These are phyloP conservation scores for Temnothorax nylanderi DNA, from an alignment of 1,140 invertebrate species.

Conservation along the genomic window DNA sequence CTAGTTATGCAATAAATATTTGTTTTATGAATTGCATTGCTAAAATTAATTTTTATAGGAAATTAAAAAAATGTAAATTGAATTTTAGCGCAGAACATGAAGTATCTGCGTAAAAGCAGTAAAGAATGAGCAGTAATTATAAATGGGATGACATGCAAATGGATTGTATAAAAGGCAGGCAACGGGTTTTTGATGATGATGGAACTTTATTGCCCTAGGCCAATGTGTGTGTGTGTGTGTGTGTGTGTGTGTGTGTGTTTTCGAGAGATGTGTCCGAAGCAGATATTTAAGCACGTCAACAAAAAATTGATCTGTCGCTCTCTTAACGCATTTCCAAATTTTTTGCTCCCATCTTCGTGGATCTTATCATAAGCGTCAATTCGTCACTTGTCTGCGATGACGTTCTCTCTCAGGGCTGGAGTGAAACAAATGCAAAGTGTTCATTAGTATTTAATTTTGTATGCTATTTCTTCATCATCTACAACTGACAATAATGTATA, in stretches of 20 bases:
- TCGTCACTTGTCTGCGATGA: conserved; percentile 38
- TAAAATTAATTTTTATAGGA: background rate
- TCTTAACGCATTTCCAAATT: conserved; percentile 13
- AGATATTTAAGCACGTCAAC: conserved; percentile 37
- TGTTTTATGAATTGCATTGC: background rate
- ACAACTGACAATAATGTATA: background rate
- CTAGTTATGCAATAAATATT: background rate
- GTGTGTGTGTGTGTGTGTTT: background rate
- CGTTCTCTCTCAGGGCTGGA: conserved; percentile 16
- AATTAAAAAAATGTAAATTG: background rate
- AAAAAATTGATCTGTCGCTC: conserved; percentile 51
- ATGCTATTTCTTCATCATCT: background rate
- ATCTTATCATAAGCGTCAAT: conserved; percentile 28
- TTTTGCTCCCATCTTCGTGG: conserved; percentile 11
- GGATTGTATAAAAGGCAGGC: background rate
- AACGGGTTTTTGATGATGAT: conserved; percentile 21
- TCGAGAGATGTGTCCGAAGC: conserved; percentile 6
- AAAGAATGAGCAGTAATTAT: background rate
- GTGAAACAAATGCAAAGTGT: background rate
- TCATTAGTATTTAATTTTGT: background rate
- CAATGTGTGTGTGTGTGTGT: background rate
- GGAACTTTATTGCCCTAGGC: conserved; percentile 16
- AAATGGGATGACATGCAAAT: conserved; percentile 4
- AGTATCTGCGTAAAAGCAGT: background rate
- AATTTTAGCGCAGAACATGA: background rate